Base-by-base conservation (phyloP, 2,888 invertebrate genomes). In the Deroplatys truncata region DNA sequence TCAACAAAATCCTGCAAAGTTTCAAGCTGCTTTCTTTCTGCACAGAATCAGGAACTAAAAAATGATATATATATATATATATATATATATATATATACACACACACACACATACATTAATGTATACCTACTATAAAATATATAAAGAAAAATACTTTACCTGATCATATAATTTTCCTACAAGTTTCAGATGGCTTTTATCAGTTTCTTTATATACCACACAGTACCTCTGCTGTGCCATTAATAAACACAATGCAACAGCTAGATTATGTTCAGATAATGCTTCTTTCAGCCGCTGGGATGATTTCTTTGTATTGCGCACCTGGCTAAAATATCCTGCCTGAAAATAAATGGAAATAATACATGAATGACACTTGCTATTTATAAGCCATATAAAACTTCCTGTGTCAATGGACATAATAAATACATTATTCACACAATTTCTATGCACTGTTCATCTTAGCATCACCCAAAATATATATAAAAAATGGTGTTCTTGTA, bases 221-320 rank as follows among this genome's bases (percentile, higher is more conserved):
- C 98, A 98, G 93, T 98, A 98, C 91, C 99, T 96, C 93, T 99
- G 99, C 93, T 99, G 99, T 0, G 99, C 98, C 95, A 99, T 98
- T 90, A 99, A 93, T 91, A 99, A 95, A 93, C 99, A 99, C 86
- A 99, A 94, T 0, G 99, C 96, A 56, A 98, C 97, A 28, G 99
- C 98, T 90, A 99, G 95, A 94, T 99, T 98, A 92, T 98, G 97
- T 91, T 98, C 98, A 13, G 98, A 96, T 91, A 99, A 95, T 0
- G 99, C 98, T 93, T 99, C 99, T 93, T 99, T 99, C 91, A 99
- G 94, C 43, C 99, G 96, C 90, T 97, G 96, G 0, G 99, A 98
- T 0, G 99, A 99, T 92, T 99, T 97, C 93, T 99, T 98, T 0
- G 98, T 99, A 93, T 99, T 99, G 56, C 99, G 96, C 28, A 99